Percentiles rank a stretch among this genome's conserved stretches.
phyloP scores from a whole-genome alignment of 2,797 vertebrate species.

The Neopelma chrysocephalum region DNA sequence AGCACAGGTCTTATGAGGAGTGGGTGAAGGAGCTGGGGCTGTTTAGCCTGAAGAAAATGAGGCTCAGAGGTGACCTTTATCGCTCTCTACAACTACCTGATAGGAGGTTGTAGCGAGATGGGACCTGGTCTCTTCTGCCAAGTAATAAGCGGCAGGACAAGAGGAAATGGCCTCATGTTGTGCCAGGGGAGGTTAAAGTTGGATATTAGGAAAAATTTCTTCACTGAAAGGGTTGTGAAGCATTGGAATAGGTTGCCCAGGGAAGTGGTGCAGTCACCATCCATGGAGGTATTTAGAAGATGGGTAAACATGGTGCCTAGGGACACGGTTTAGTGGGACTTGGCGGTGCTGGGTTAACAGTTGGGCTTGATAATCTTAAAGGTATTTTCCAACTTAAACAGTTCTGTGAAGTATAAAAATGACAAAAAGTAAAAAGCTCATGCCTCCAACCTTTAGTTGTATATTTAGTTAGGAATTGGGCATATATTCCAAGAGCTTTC shows the following conservation, averaged over 20 bases:
- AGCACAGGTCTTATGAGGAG: neutral
- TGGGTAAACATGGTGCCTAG: neutral
- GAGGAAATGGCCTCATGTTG: neutral
- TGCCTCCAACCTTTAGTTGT: neutral
- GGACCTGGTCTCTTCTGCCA: accelerated
- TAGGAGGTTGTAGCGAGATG: neutral
- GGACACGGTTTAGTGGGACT: neutral
- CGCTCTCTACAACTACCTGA: neutral
- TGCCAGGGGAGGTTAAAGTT: neutral
- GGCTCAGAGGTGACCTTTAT: neutral
- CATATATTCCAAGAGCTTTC: neutral
- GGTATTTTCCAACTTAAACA: neutral
- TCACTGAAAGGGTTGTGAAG: neutral
- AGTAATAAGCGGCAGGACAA: neutral
- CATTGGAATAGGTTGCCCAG: neutral
- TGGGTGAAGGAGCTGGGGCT: neutral
- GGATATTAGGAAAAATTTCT: neutral
- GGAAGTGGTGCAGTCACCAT: neutral
- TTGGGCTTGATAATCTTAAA: neutral
- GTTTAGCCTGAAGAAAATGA: neutral
- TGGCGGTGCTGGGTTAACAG: neutral
- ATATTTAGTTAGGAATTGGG: neutral
- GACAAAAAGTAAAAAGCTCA: neutral
- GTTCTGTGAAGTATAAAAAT: neutral
- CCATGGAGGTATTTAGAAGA: neutral